Base-by-base conservation (phyloP, 1,140 invertebrate species). In the Scaptomyza pallida region DNA sequence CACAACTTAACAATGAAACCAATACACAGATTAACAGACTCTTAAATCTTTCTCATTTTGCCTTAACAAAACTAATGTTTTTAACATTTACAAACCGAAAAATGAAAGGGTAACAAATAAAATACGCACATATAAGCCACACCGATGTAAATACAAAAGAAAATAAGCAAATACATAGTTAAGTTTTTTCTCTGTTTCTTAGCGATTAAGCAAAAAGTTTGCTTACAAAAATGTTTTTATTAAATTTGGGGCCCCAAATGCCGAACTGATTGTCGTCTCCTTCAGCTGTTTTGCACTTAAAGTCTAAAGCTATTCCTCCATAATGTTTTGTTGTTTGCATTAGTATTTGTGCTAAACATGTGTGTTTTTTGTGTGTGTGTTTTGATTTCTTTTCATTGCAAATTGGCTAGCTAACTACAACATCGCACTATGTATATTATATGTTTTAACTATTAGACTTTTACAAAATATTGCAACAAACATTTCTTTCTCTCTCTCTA, bases 401-500 rank as follows among this genome's bases (percentile, higher is more conserved):
- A 30, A 77, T 85, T 85, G 69, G 77, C 81, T 85, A 88, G 73
- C 82, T 85, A 85, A 76, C 74, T 85, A 86, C 77, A 81, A 71
- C 75, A 70, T 74, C 59, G 64, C 65, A 63, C 54, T 85, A 83
- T 77, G 71, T 57, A 75, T 80, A 60, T 56, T 57, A 75, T 80
- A 60, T 56, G 68, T 73, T 77, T 81, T 68, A n/a, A 86, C 73
- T 80, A 76, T 85, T 80, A 76, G 76, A 85, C 75, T 59, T 80
- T 86, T 85, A 86, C 73, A 88, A 83, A 80, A 67, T 81, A 85
- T 86, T 85, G 73, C 82, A 85, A 85, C 81, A 86, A 85, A 77
- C 54, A 55, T 61, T 30, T 35, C 44, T 51, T 17, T 50, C 56
- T 50, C 30, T 52, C 17, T 33, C n/a, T 56, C 37, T 45, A 15